phyloP scores from a whole-genome alignment of 2,888 invertebrate genomes.

The Cephus nigrinus region DNA sequence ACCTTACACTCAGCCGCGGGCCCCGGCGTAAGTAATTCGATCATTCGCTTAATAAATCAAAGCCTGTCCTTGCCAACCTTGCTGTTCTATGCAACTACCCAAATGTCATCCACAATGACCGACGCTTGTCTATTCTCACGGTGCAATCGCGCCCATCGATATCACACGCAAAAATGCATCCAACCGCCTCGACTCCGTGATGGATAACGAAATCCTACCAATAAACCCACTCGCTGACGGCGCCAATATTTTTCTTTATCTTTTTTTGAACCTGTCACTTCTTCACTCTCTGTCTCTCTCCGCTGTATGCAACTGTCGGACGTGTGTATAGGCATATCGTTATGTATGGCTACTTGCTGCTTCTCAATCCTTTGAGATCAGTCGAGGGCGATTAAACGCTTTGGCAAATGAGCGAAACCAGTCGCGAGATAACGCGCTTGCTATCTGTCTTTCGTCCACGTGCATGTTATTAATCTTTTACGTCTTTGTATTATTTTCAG shows the following conservation, averaged over 20 bases:
- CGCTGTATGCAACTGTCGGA: not conserved
- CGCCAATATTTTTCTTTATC: not conserved
- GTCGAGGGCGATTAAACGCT: not conserved
- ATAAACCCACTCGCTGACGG: not conserved
- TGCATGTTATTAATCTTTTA: not conserved
- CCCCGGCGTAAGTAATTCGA: constrained; percentile 14
- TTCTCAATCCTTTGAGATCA: not conserved
- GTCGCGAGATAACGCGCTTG: not conserved
- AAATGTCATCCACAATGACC: not conserved
- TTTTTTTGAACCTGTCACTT: not conserved
- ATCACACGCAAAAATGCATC: too few species aligned
- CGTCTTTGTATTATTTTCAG: constrained; percentile 62
- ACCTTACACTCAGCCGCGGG: not conserved
- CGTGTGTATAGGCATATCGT: not conserved
- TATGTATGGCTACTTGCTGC: not conserved
- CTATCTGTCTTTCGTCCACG: not conserved
- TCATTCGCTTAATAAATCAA: constrained; percentile 25
- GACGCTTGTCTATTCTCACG: too few species aligned
- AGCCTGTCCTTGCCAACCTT: constrained; percentile 5
- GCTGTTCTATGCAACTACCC: not conserved
- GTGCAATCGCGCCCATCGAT: too few species aligned
- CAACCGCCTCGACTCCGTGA: not conserved
- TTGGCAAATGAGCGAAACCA: not conserved
- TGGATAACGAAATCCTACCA: not conserved
- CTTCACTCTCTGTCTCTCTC: not conserved